Percentiles rank a stretch among this genome's conserved stretches.
Conservation (phyloP, 2,797 vertebrate species). For the Emys orbicularis region DNA sequence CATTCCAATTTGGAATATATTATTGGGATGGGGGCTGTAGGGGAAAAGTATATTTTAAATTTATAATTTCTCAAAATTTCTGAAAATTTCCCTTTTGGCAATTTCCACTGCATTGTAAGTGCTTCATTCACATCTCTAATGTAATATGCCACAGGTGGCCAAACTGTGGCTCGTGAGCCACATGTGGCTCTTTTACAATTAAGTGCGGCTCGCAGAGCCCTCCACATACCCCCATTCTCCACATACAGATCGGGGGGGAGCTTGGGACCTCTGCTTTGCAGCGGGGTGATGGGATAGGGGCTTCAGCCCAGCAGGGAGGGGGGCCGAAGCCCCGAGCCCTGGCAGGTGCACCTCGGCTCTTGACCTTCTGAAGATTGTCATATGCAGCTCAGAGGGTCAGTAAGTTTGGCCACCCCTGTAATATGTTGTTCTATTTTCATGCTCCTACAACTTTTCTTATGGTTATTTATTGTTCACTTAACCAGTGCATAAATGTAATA, state of each 20-base stretch:
- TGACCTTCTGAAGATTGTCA: too few relatives aligned
- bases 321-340: too few relatives aligned
- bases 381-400: too few relatives aligned
- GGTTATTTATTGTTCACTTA: not conserved
- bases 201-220: too few relatives aligned
- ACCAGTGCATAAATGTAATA: conserved; percentile 16
- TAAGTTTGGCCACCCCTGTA: not conserved
- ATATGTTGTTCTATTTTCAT: not conserved
- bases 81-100: not conserved
- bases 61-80: conserved; percentile 34
- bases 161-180: too few relatives aligned
- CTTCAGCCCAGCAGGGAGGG: too few relatives aligned
- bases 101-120: not conserved
- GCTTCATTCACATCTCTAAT: not conserved
- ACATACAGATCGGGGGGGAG: too few relatives aligned
- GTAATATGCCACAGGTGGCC: not conserved
- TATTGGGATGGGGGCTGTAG: not conserved
- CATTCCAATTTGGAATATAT: not conserved
- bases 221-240: too few relatives aligned
- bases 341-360: too few relatives aligned
- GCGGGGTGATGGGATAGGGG: too few relatives aligned
- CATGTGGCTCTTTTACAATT: too few relatives aligned
- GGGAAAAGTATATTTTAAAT: not conserved
- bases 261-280: too few relatives aligned
- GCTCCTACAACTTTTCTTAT: conserved; percentile 5